Conservation (phyloP, 2,113 vertebrate species). For the Paradisaea rubra region DNA sequence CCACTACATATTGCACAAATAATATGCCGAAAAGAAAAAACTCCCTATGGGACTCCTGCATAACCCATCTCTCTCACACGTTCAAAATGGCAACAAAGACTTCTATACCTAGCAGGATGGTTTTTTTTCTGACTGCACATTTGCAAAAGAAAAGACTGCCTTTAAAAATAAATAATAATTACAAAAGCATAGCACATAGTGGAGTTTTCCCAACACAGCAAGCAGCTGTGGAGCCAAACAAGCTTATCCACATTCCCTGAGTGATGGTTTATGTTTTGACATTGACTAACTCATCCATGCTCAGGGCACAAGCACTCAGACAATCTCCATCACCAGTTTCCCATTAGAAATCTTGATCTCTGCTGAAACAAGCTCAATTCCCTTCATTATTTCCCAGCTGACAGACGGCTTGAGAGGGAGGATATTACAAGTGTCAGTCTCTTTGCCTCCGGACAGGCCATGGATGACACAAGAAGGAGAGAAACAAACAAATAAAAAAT, state of each 20-base stretch:
- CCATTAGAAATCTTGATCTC: conserved; percentile 48
- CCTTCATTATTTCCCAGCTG: conserved; percentile 36
- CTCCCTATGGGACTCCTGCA: background rate
- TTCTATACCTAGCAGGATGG: background rate
- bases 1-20: background rate
- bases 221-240: background rate
- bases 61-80: background rate
- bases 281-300: conserved; percentile 61
- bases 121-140: background rate
- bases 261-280: conserved; percentile 47
- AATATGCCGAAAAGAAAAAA: background rate
- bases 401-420: conserved; percentile 45
- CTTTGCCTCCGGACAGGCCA: conserved; percentile 13
- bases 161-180: background rate
- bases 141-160: background rate
- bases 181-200: background rate
- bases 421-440: conserved; percentile 58
- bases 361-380: conserved; percentile 51
- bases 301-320: conserved; percentile 48
- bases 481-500: conserved; percentile 18
- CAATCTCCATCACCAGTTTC: conserved; percentile 49
- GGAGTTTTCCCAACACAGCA: background rate
- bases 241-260: conserved; percentile 10
- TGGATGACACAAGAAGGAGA: background rate
- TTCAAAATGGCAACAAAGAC: background rate